Conservation (phyloP, 2,888 invertebrate species). For the Dasypolia templi region DNA sequence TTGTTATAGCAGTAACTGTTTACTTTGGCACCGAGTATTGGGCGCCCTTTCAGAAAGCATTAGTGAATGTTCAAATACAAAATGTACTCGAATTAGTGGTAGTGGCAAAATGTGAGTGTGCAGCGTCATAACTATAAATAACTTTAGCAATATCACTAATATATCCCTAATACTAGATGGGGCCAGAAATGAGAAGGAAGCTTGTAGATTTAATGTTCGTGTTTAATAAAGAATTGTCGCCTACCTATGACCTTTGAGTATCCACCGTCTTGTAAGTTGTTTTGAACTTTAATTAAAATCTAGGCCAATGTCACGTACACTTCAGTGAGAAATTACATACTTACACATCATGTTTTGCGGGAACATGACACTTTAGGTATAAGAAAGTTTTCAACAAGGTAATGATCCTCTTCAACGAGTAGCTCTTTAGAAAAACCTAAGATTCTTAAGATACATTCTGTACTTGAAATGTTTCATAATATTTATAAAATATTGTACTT, state of each 20-base stretch:
- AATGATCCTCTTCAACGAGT: conserved; percentile 30
- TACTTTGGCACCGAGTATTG: conserved; percentile 26
- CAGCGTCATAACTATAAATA: conserved; percentile 15
- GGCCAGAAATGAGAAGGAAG: conserved; percentile 10
- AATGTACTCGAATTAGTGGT: background rate
- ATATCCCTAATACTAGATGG: conserved; percentile 11
- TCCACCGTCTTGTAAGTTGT: background rate
- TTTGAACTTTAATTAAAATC: conserved; percentile 33
- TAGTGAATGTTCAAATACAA: conserved; percentile 24
- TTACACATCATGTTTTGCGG: conserved; percentile 13
- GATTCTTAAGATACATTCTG: conserved; percentile 23
- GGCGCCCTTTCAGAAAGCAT: conserved; percentile 21
- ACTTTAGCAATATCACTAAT: conserved; percentile 14
- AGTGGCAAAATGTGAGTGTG: conserved; percentile 13
- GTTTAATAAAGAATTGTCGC: conserved; percentile 6
- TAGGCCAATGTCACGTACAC: conserved; percentile 41
- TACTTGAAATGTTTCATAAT: conserved; percentile 16
- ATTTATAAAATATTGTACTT: conserved; percentile 7
- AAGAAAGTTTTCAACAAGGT: conserved; percentile 35
- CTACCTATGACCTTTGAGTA: conserved; percentile 22
- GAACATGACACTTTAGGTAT: conserved; percentile 21
- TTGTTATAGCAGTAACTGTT: conserved; percentile 38
- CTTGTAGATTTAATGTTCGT: background rate
- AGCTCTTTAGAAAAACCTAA: conserved; percentile 12
- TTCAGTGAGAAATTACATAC: conserved; percentile 23